phyloP scores from a whole-genome alignment of 2,888 invertebrate species.

The Nebria salina region DNA sequence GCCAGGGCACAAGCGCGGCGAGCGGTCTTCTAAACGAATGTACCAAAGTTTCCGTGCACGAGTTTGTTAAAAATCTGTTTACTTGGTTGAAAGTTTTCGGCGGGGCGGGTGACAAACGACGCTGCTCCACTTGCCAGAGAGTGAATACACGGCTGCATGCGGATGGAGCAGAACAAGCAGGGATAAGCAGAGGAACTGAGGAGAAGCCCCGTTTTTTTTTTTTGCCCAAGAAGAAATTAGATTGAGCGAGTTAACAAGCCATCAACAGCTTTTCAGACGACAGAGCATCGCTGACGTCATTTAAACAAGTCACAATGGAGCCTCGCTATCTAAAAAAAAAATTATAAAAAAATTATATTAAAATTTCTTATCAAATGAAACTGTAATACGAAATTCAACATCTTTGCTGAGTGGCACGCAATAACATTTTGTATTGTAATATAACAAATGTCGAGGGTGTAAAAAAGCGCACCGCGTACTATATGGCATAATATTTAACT shows the following conservation, averaged over 20 bases:
- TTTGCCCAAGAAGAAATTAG: slow-evolving; percentile 32
- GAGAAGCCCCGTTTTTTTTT: slow-evolving; percentile 19
- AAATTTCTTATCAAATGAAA: slow-evolving; percentile 21
- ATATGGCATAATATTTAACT: not conserved
- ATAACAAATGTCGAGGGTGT: not conserved
- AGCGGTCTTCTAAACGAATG: slow-evolving; percentile 35
- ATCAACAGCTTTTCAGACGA: slow-evolving; percentile 40
- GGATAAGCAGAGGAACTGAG: slow-evolving; percentile 15
- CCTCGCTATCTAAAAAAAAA: not conserved
- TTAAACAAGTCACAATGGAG: slow-evolving; percentile 26
- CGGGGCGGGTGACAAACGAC: slow-evolving; percentile 40
- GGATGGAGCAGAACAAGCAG: not conserved
- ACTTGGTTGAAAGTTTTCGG: slow-evolving; percentile 40
- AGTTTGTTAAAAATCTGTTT: slow-evolving; percentile 46
- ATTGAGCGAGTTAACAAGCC: slow-evolving; percentile 43
- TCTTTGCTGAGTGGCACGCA: not conserved
- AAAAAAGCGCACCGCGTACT: not conserved
- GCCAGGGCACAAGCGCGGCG: slow-evolving; percentile 21
- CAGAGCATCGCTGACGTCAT: slow-evolving; percentile 27
- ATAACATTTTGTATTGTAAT: not conserved
- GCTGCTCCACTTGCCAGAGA: slow-evolving; percentile 15
- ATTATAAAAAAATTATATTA: slow-evolving; percentile 23
- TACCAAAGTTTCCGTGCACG: slow-evolving; percentile 41
- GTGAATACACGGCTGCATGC: slow-evolving; percentile 28
- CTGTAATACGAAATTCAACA: slow-evolving; percentile 3